Evolutionary conservation across 35 echinoderm and acorn worm genomes (phyloP).

Genomic region (Acanthaster planci): DNA sequence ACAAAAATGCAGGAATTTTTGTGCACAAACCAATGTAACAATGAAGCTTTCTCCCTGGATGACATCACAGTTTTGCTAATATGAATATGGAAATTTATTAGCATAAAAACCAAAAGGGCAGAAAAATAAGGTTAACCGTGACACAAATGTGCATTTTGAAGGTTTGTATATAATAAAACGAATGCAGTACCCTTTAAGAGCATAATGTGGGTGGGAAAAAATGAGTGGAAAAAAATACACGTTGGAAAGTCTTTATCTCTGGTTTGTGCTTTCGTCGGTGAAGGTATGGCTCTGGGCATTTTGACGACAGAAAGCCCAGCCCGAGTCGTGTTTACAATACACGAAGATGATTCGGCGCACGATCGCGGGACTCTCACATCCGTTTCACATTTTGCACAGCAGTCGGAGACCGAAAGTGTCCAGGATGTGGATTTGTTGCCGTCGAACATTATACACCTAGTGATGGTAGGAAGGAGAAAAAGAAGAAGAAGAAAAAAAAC

Average conservation of each 20-base stretch:
- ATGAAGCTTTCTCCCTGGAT: too few species aligned
- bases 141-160: background rate
- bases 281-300: too few species aligned
- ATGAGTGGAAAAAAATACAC: background rate
- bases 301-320: background rate
- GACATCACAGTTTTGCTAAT: too few species aligned
- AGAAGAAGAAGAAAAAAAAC: too few species aligned
- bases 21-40: too few species aligned
- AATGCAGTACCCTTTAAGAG: background rate
- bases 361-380: background rate
- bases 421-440: background rate
- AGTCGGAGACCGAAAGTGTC: background rate
- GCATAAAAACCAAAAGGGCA: too few species aligned
- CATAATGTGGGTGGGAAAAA: background rate
- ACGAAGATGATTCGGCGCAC: conserved; percentile 3
- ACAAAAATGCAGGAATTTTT: too few species aligned
- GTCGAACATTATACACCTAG: background rate
- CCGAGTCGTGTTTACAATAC: background rate
- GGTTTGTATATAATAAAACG: background rate
- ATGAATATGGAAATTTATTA: too few species aligned
- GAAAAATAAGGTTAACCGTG: too few species aligned
- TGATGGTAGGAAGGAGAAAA: too few species aligned
- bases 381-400: conserved; percentile 4
- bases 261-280: background rate
- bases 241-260: background rate